Base-by-base conservation (phyloP, 1,140 invertebrate species). In the Dendrolimus punctatus region DNA sequence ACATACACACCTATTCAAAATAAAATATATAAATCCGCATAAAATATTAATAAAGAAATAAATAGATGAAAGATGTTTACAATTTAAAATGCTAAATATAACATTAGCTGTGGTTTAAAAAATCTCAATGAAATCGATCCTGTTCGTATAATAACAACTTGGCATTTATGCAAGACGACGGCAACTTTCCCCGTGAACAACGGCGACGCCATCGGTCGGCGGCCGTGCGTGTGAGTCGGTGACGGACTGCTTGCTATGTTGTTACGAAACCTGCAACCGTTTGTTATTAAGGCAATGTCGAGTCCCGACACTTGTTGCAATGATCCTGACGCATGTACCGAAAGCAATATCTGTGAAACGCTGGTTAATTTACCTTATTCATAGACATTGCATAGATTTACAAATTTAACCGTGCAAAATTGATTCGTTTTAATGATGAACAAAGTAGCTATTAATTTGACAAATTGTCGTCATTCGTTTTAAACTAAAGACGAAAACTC, bases 221-320 rank as follows among this genome's bases (percentile, higher is more conserved):
- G 44, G 6, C 10, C 46, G 49, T 58, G 69, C 71, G 68, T 68
- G 68, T 57, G 61, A 64, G 65, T 40, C 71, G 72, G 57, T 69
- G 71, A 76, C 58, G 40, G 54, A 50, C 72, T 65, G 64, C 70
- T 72, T 73, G 69, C 3, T 23, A 44, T 44, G 76, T 73, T 71
- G 71, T 85, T 85, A 80, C 79, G 81, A 85, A 85, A 85, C 79
- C 71, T 80, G 71, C 70, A 74, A 40, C 53, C 51, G 47, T 61
- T 60, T 62, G 66, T 73, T 76, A 75, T 74, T 73, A 76, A 64
- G 77, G 76, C 62, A 72, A 60, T 59, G 58, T 52, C 62, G 60
- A 71, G 60, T 56, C 57, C 51, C 60, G 60, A 53, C 63, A 66
- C 68, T 69, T 68, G 69, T 66, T 58, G 59, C 57, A 56, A 58